A percentile compares a stretch with the other conserved stretches of the same genome.
phyloP scores from a whole-genome alignment of 2,113 vertebrate species.

The Alectura lathami region DNA sequence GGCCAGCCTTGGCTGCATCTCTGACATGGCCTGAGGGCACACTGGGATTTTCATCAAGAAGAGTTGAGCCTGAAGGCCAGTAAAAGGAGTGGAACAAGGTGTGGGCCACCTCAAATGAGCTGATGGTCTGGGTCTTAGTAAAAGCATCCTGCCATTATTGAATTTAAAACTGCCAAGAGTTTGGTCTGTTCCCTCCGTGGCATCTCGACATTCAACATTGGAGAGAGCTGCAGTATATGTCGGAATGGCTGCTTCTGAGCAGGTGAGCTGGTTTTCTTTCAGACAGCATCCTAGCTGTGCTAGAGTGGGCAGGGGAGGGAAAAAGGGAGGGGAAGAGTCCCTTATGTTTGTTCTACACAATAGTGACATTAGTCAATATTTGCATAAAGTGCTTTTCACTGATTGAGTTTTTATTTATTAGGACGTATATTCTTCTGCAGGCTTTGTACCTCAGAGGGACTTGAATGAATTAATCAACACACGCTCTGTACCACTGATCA shows the following conservation, averaged over 20 bases:
- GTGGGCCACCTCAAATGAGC: fast-evolving
- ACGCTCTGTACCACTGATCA: constrained; percentile 4
- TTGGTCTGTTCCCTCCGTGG: neutral
- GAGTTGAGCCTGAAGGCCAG: neutral
- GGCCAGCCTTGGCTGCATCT: fast-evolving
- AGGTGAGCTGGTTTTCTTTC: neutral
- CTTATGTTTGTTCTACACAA: neutral
- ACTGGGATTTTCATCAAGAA: neutral
- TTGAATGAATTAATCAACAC: constrained; percentile 32
- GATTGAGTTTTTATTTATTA: constrained; percentile 22
- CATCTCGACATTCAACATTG: neutral
- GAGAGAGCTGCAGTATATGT: neutral
- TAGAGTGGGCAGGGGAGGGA: fast-evolving
- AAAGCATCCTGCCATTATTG: neutral
- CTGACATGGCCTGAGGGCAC: neutral
- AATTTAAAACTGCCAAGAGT: neutral
- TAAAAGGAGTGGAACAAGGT: neutral
- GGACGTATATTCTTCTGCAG: neutral
- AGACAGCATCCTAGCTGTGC: neutral
- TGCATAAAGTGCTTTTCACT: neutral
- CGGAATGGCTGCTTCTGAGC: neutral
- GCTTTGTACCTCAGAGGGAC: neutral
- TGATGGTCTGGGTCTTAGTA: neutral
- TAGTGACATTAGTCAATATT: neutral
- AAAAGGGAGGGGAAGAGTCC: neutral